phyloP scores from a whole-genome alignment of 2,888 invertebrate species.

The Tetragnatha montana region DNA sequence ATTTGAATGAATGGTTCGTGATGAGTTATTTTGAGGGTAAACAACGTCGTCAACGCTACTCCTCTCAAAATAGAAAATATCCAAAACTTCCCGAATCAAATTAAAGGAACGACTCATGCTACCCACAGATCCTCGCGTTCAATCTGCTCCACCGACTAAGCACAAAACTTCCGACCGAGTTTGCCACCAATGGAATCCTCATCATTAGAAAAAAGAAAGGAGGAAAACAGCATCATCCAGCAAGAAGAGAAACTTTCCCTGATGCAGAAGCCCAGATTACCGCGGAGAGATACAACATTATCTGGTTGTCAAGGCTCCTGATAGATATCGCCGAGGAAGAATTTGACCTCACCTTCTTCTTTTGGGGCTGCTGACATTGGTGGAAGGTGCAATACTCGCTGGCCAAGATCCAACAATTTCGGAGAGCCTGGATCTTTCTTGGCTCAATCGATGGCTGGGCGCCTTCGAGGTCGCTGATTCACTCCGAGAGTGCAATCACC shows the following conservation, averaged over 20 bases:
- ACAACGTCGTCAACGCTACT: no score
- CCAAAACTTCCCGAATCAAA: no score
- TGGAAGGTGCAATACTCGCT: constrained; percentile 27
- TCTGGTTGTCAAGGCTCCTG: constrained; percentile 17
- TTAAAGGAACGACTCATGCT: no score
- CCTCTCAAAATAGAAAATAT: no score
- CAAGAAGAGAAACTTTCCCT: neutral
- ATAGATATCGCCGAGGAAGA: neutral
- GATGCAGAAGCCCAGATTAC: neutral
- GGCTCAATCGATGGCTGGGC: constrained; percentile 7
- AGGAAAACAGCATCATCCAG: neutral
- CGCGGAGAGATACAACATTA: neutral
- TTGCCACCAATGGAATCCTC: neutral
- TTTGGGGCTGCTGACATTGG: neutral
- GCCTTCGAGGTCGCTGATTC: no score
- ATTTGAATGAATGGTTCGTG: no score
- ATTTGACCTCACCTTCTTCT: neutral
- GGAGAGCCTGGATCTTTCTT: neutral
- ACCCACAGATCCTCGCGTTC: neutral
- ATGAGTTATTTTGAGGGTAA: no score
- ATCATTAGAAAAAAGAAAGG: neutral
- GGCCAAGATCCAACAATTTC: constrained; percentile 17
- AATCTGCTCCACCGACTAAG: neutral
- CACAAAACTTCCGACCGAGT: neutral
- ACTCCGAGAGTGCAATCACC: neutral